Evolutionary conservation across 2,113 vertebrate species (phyloP).

Genomic region (Istiophorus platypterus): DNA sequence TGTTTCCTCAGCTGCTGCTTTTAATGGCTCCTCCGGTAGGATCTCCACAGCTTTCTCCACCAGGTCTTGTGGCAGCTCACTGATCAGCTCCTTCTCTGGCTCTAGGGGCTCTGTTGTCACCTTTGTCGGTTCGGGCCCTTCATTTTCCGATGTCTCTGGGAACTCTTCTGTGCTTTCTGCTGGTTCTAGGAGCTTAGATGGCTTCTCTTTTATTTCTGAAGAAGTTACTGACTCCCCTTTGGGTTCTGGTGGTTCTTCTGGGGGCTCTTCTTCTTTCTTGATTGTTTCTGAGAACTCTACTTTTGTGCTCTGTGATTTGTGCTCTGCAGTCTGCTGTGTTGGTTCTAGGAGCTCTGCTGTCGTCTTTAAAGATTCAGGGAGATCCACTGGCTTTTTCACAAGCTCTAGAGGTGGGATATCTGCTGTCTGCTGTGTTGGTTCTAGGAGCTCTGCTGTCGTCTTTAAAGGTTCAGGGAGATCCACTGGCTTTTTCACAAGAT

Average conservation of each 20-base stretch:
- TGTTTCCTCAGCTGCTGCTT: slow-evolving; percentile 33
- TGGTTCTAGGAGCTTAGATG: neutral
- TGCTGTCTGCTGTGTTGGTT: too few species aligned
- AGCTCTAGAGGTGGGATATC: slow-evolving; percentile 20
- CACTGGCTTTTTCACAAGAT: slow-evolving; percentile 35
- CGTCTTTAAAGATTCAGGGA: slow-evolving; percentile 48
- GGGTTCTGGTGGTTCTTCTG: slow-evolving; percentile 14
- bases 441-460: slow-evolving; percentile 36
- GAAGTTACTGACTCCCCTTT: neutral
- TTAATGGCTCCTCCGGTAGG: slow-evolving; percentile 31
- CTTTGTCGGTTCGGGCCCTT: slow-evolving; percentile 40
- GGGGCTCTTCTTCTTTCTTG: slow-evolving; percentile 28
- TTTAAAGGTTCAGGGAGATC: slow-evolving; percentile 52
- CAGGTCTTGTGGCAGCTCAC: slow-evolving; percentile 38
- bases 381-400: slow-evolving; percentile 47
- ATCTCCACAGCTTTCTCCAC: slow-evolving; percentile 34
- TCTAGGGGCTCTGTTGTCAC: slow-evolving; percentile 12
- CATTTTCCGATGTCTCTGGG: slow-evolving; percentile 20
- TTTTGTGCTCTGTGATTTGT: too few species aligned
- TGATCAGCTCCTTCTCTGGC: slow-evolving; percentile 29
- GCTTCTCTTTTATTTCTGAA: neutral
- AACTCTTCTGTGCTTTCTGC: slow-evolving; percentile 10
- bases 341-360: slow-evolving; percentile 37
- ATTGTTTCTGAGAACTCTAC: slow-evolving; percentile 19
- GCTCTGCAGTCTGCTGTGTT: slow-evolving; percentile 2